Evolutionary conservation across 2,113 vertebrate genomes (phyloP).

Genomic region (Mus pahari): DNA sequence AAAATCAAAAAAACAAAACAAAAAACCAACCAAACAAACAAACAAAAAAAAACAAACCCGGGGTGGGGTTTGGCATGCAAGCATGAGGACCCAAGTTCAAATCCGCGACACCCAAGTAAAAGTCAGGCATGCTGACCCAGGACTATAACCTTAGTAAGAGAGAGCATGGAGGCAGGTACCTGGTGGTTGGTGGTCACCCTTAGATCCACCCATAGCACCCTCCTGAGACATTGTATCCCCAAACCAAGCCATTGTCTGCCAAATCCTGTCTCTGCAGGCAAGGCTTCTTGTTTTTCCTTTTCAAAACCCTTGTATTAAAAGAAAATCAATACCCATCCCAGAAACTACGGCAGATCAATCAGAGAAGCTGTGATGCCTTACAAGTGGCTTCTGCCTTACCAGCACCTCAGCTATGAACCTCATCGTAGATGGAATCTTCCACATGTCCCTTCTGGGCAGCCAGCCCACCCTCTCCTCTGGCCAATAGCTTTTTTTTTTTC

Average conservation of each 20-base stretch:
- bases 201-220: too few species aligned
- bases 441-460: not conserved
- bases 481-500: not conserved
- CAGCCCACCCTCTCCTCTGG: not conserved
- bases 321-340: conserved; percentile 62
- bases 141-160: not conserved
- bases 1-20: too few species aligned
- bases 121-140: not conserved
- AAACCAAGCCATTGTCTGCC: not conserved
- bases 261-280: not conserved
- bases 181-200: not conserved
- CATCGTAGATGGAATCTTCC: not conserved
- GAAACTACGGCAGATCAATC: conserved; percentile 18
- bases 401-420: not conserved
- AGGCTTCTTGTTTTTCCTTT: conserved; percentile 4
- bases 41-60: too few species aligned
- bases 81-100: not conserved
- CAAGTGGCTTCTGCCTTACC: not conserved
- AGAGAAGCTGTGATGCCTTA: not conserved
- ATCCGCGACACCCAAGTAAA: not conserved
- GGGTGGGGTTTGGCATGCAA: too few species aligned
- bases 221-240: not conserved
- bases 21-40: too few species aligned
- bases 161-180: not conserved
- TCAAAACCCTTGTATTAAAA: conserved; percentile 56